Percentiles rank a stretch among this genome's conserved stretches.
phyloP scores from a whole-genome alignment of 2,888 invertebrate species.

The Mechanitis messenoides region DNA sequence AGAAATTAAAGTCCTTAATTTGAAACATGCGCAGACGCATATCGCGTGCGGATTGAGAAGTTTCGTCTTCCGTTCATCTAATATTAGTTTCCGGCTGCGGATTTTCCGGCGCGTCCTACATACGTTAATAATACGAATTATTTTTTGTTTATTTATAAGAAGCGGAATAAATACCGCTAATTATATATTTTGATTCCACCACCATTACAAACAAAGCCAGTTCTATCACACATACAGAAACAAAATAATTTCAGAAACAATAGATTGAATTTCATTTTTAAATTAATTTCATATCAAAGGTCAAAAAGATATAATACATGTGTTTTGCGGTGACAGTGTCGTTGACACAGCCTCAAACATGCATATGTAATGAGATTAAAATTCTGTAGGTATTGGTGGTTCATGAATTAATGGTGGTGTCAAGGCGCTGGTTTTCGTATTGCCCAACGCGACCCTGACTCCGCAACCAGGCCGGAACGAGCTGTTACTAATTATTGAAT shows the following conservation, averaged over 20 bases:
- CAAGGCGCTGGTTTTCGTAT: constrained; percentile 69
- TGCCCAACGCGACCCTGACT: constrained; percentile 71
- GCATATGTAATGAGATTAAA: background rate
- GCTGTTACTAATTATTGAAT: constrained; percentile 59
- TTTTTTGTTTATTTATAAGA: constrained; percentile 15
- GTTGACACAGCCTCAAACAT: background rate
- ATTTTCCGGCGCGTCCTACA: constrained; percentile 30
- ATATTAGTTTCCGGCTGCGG: constrained; percentile 36
- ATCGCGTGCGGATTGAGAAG: constrained; percentile 50
- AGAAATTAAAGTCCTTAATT: constrained; percentile 8
- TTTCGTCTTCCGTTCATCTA: constrained; percentile 62
- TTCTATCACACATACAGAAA: too few species aligned
- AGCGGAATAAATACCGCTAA: background rate
- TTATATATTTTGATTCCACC: background rate
- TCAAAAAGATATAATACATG: constrained; percentile 1
- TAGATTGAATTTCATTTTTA: constrained; percentile 2
- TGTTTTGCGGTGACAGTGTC: too few species aligned
- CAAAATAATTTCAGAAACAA: constrained; percentile 1
- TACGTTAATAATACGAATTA: constrained; percentile 22
- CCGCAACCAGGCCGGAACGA: constrained; percentile 72
- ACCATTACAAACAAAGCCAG: background rate
- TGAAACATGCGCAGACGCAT: constrained; percentile 27
- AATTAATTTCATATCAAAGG: constrained; percentile 4
- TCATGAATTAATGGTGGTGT: constrained; percentile 51
- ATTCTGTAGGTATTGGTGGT: constrained; percentile 31